Evolutionary conservation across 2,797 vertebrate species (phyloP), one percentile per base, ranked within the genome.

Genomic region (Thaleichthys pacificus): DNA sequence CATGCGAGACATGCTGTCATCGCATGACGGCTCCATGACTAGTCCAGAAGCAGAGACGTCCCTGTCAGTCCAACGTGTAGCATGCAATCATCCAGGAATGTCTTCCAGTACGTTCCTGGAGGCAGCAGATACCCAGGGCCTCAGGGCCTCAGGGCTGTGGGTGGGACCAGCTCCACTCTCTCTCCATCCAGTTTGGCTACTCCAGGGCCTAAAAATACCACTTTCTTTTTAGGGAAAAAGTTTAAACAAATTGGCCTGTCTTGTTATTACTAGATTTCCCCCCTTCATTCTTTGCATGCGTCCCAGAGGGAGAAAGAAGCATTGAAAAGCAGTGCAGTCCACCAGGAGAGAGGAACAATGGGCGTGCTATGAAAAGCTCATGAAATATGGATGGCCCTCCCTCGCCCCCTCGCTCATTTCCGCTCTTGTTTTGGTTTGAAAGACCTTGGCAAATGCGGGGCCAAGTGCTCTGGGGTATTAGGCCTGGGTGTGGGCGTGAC

Each of bases 1-100:
- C 72, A 81, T 38, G 9, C 72, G 84, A 92, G 91, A 92, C 88
- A 69, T 89, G 85, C 84, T 85, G 87, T 91, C 88, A 92, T 93
- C 85, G 87, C 89, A 80, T 82, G 83, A 87, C 86, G 78, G 77
- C 80, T 81, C 58, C 74, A 66, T 69, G 74, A 84, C 61, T 72
- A 80, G 83, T 91, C 91, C 90, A 91, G 86, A 78, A 83, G 80
- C 84, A 30, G 73, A 80, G 81, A 82, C 82, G 72, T 85, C 70
- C 4, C 84, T 81, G 88, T 83, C 87, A 84, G 78, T 89, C 81
- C 71, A 66, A 70, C 77, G 38, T 42, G 38, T 9, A 9, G 38
- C 38, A 63, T 84, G 82, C 80, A 88, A 82, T 90, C 86, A 82
- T 75, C 76, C 77, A 87, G 89, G 88, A 91, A 89, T 88, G 82